Base-by-base conservation (phyloP, 1,140 invertebrate genomes). In the Tetranychus cinnabarinus region DNA sequence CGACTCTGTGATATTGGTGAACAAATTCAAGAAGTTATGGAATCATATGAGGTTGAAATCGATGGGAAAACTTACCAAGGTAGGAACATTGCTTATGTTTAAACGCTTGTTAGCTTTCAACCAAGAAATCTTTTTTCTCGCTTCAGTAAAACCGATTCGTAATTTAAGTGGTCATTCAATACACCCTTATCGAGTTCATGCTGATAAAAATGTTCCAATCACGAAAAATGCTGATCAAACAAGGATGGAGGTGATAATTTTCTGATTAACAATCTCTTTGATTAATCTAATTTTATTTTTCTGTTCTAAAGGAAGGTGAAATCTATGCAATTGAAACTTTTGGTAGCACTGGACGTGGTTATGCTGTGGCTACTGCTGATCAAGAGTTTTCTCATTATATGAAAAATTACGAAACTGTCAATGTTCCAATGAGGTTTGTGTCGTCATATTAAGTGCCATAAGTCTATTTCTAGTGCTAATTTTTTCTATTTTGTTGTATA, bases 241-340 rank as follows among this genome's bases (percentile, higher is more conserved):
- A 6, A 80, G 85, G 60, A 99, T 99, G 96, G 96, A 99, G 71
- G 77, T 75, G 10, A 42, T 64, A 57, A 47, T 50, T 54, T 5
- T 7, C 46, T 54, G 0, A 56, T 62, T 58, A 45, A 46, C 8
- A 56, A 13, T 2, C 31, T 42, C 23, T 50, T 37, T 56, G 7
- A 50, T 47, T n/a, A 36, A 58, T 42, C 58, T 0, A n/a, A 34
- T 56, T 47, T 57, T 57, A 34, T 23, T 50, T 5, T 31, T 52
- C 60, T 64, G 6, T 60, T 50, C 31, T 50, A 13, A 52, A 75
- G 76, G 92, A 97, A 74, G 88, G 93, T 72, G 93, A 97, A 73
- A 90, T 97, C 70, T 99, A 97, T 76, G 96, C 96, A 0, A 99
- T 99, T 65, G 96, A 99, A 75, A 99, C 96, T 0, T 99, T 99